phyloP scores from a whole-genome alignment of 1,140 invertebrate genomes.

The Ostrea edulis region DNA sequence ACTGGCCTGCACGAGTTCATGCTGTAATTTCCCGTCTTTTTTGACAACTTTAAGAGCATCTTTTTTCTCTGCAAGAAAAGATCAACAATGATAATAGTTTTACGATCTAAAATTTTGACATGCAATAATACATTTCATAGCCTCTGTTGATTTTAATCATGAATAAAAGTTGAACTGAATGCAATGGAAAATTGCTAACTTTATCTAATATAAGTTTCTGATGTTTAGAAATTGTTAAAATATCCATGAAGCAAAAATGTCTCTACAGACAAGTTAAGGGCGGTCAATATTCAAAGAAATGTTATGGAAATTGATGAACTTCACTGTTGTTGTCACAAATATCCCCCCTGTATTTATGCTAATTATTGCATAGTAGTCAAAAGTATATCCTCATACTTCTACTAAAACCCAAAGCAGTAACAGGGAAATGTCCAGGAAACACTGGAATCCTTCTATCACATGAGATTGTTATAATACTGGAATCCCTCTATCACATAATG shows the following conservation, averaged over 20 bases:
- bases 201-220: not conserved
- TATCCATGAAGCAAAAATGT: not conserved
- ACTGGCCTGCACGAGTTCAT: conserved; percentile 11
- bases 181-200: not conserved
- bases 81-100: not conserved
- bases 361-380: too few relatives aligned
- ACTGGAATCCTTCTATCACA: too few relatives aligned
- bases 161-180: not conserved
- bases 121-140: not conserved
- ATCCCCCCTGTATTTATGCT: too few relatives aligned
- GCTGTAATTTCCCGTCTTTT: conserved; percentile 36
- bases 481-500: too few relatives aligned
- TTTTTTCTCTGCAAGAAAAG: conserved; percentile 41
- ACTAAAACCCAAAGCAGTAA: too few relatives aligned
- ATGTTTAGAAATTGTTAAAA: not conserved
- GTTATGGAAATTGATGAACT: too few relatives aligned
- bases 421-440: too few relatives aligned
- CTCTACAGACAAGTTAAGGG: too few relatives aligned
- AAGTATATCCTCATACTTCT: too few relatives aligned
- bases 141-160: not conserved
- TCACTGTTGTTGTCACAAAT: too few relatives aligned
- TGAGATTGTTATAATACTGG: too few relatives aligned
- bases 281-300: too few relatives aligned
- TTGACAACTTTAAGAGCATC: conserved; percentile 40
- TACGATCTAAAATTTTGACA: not conserved